Percentiles rank a stretch among this genome's conserved stretches.
Evolutionary conservation across 2,888 invertebrate genomes (phyloP).

Genomic region (Heteropelma amictum): DNA sequence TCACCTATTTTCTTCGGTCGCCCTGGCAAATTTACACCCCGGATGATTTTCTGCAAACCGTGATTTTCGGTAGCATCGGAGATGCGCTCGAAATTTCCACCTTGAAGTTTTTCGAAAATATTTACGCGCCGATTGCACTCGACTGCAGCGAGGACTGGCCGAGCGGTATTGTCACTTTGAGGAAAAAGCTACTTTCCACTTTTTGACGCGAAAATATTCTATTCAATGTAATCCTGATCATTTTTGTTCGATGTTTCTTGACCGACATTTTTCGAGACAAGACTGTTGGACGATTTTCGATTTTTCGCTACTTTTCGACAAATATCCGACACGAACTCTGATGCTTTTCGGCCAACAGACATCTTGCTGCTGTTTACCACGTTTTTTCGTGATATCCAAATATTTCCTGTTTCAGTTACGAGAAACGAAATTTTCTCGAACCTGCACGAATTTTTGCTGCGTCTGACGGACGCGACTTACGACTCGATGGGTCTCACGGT

Average conservation of each 20-base stretch:
- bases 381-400: not conserved
- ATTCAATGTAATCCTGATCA: no score
- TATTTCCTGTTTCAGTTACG: conserved; percentile 59
- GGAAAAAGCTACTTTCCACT: no score
- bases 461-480: conserved; percentile 79
- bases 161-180: no score
- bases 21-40: conserved; percentile 71
- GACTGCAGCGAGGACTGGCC: conserved; percentile 79
- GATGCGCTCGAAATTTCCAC: conserved; percentile 58
- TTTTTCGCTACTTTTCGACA: conserved; percentile 6
- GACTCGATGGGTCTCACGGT: conserved; percentile 79
- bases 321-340: not conserved
- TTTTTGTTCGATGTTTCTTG: no score
- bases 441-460: conserved; percentile 79
- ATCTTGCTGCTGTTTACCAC: not conserved
- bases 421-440: conserved; percentile 79
- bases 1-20: conserved; percentile 84
- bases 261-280: no score
- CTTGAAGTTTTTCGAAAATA: conserved; percentile 68
- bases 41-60: conserved; percentile 67
- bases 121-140: conserved; percentile 78
- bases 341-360: no score
- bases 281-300: no score
- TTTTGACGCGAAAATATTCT: no score
- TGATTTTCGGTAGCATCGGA: conserved; percentile 68